Evolutionary conservation across 2,888 invertebrate species (phyloP).

Genomic region (Siphonodentalium dalli): DNA sequence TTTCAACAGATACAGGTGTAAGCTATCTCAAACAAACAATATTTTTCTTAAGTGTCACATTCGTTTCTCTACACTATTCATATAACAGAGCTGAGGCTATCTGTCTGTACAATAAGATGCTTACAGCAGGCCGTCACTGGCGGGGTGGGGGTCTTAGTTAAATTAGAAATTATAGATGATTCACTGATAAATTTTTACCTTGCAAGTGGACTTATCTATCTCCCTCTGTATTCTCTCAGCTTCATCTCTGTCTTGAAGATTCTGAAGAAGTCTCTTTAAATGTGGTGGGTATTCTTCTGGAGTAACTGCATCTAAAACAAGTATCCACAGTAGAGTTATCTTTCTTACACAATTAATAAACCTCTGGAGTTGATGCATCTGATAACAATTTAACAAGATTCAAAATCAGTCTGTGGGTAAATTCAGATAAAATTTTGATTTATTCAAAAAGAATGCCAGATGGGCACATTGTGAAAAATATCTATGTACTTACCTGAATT

Average conservation of each 20-base stretch:
- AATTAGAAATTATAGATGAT: background rate
- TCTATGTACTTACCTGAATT: slow-evolving; percentile 57
- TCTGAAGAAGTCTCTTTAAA: slow-evolving; percentile 72
- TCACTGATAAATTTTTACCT: slow-evolving; percentile 43
- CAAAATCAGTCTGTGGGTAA: background rate
- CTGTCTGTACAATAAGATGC: no score
- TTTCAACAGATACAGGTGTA: no score
- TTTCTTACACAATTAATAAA: background rate
- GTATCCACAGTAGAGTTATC: background rate
- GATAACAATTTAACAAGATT: no score
- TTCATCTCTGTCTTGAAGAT: slow-evolving; percentile 75
- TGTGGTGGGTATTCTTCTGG: slow-evolving; percentile 78
- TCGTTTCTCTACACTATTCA: no score
- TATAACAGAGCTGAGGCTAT: no score
- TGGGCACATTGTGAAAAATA: background rate
- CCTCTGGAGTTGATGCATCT: background rate
- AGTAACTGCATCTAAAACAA: slow-evolving; percentile 53
- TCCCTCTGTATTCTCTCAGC: slow-evolving; percentile 71
- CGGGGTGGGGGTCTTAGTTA: no score
- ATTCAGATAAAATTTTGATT: background rate
- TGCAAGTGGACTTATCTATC: slow-evolving; percentile 72
- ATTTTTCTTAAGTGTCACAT: no score
- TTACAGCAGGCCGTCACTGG: no score
- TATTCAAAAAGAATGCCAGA: background rate
- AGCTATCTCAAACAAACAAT: no score